Evolutionary conservation across 2,113 vertebrate genomes (phyloP).

Genomic region (Athene noctua): DNA sequence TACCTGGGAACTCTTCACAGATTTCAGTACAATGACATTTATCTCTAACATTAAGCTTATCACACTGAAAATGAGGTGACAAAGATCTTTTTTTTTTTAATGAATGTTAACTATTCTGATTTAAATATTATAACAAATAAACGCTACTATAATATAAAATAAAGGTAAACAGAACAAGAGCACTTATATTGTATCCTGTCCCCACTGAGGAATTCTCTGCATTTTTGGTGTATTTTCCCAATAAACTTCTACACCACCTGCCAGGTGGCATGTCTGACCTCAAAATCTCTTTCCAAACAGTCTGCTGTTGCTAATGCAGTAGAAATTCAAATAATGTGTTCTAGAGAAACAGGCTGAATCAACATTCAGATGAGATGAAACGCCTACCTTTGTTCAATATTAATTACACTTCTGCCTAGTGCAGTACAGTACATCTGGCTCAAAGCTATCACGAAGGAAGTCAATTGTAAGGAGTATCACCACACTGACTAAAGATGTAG

Average conservation of each 20-base stretch:
- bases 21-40: not conserved
- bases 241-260: not conserved
- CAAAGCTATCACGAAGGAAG: not conserved
- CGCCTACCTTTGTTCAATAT: constrained; percentile 17
- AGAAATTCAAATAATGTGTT: not conserved
- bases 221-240: not conserved
- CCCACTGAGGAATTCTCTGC: not conserved
- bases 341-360: not conserved
- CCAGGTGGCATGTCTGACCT: constrained; percentile 7
- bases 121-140: not conserved
- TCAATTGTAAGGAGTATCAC: not conserved
- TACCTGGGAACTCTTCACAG: not conserved
- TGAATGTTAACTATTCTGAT: not conserved
- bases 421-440: not conserved
- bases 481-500: not conserved
- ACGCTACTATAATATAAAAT: not conserved
- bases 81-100: not conserved
- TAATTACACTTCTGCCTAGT: not conserved
- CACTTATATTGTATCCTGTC: not conserved
- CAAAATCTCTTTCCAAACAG: constrained; percentile 24
- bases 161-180: not conserved
- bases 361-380: not conserved
- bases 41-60: not conserved
- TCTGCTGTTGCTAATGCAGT: not conserved
- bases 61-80: not conserved